Conservation (phyloP, 2,888 invertebrate species). For the Aromia moschata region DNA sequence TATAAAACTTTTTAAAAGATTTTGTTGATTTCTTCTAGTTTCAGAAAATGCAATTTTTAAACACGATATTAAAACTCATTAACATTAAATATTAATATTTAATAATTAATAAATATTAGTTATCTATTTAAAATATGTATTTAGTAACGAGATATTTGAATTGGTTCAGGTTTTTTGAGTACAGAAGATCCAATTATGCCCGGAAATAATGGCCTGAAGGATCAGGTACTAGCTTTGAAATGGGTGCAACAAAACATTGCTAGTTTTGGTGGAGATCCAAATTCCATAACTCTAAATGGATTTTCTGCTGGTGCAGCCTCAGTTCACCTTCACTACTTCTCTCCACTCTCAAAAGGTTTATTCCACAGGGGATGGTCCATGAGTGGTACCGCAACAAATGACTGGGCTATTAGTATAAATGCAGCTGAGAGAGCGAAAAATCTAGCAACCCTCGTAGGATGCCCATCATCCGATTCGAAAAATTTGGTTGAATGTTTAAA, state of each 20-base stretch:
- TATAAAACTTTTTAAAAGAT: too few relatives aligned
- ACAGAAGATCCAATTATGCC: constrained; percentile 55
- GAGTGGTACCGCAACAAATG: constrained; percentile 74
- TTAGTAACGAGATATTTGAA: too few relatives aligned
- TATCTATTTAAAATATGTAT: too few relatives aligned
- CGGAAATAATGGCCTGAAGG: constrained; percentile 59
- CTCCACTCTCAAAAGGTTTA: constrained; percentile 55
- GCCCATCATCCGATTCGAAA: constrained; percentile 65
- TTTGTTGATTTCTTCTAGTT: too few relatives aligned
- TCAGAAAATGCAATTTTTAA: too few relatives aligned
- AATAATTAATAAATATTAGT: too few relatives aligned
- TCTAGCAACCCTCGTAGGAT: constrained; percentile 71
- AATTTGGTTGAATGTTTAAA: constrained; percentile 69
- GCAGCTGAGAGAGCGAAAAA: constrained; percentile 70
- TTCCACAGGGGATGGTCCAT: constrained; percentile 72
- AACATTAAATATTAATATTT: too few relatives aligned
- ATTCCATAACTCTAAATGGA: constrained; percentile 57
- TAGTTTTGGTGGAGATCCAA: constrained; percentile 57
- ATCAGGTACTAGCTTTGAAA: constrained; percentile 55
- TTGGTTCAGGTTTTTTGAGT: constrained; percentile 59
- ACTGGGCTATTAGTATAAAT: constrained; percentile 67
- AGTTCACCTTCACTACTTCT: constrained; percentile 58
- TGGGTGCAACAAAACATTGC: constrained; percentile 58
- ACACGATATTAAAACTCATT: too few relatives aligned
- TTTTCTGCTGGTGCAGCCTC: constrained; percentile 58